Conservation (phyloP, 1,140 invertebrate genomes). For the Myzus persicae region DNA sequence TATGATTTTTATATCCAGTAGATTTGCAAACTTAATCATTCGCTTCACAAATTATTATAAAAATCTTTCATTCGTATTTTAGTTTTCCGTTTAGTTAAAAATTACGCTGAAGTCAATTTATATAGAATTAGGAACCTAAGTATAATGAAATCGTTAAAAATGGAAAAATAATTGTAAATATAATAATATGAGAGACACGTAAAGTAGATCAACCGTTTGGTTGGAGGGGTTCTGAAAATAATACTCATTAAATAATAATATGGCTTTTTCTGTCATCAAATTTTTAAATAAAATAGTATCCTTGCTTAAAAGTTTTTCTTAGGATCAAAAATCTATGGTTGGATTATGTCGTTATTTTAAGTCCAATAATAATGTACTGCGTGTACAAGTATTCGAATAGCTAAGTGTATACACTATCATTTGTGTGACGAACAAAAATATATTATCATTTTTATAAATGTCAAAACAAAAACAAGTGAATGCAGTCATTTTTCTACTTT, state of each 20-base stretch:
- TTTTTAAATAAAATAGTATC: background rate
- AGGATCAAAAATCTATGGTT: background rate
- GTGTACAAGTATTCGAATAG: background rate
- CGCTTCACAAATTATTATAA: background rate
- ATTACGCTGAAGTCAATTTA: background rate
- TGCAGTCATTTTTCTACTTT: background rate
- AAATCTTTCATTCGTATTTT: background rate
- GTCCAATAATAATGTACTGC: background rate
- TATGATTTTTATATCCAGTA: background rate
- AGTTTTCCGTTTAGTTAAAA: background rate
- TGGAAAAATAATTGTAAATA: background rate
- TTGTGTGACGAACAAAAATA: background rate
- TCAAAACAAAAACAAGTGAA: background rate
- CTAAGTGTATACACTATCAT: background rate
- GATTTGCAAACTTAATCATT: background rate
- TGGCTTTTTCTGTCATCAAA: background rate
- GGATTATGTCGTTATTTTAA: background rate
- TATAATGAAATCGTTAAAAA: background rate
- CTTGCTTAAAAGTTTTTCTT: background rate
- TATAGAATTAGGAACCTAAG: no score
- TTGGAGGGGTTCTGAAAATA: background rate
- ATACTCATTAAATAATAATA: background rate
- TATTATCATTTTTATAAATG: conserved; percentile 1
- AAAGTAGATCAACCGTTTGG: background rate
- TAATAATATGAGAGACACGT: background rate